Evolutionary conservation across 2,113 vertebrate genomes (phyloP).

Genomic region (Patagioenas fasciata): DNA sequence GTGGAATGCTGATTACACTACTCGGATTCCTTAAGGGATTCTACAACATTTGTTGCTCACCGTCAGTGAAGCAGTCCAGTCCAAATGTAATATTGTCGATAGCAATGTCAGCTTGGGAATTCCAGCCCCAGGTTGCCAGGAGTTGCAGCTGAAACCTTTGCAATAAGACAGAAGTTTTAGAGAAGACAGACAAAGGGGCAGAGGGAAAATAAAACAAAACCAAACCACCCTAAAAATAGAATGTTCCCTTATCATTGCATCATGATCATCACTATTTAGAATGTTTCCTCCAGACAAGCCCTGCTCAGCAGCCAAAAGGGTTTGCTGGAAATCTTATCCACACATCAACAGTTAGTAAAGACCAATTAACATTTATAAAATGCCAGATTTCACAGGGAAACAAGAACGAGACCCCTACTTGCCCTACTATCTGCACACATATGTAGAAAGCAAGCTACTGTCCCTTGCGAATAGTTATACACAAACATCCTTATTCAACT

Average conservation of each 20-base stretch:
- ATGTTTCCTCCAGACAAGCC: not conserved
- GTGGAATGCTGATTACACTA: not conserved
- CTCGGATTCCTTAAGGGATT: not conserved
- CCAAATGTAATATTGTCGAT: slow-evolving; percentile 85
- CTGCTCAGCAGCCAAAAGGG: not conserved
- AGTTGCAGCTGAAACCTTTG: slow-evolving; percentile 83
- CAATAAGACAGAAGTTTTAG: slow-evolving; percentile 22
- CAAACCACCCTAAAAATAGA: not conserved
- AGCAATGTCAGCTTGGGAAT: slow-evolving; percentile 84
- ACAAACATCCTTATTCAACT: not conserved
- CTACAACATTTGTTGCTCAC: slow-evolving; percentile 65
- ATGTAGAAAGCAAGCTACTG: not conserved
- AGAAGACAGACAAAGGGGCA: not conserved
- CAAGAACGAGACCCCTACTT: not conserved
- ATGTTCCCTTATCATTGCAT: not conserved
- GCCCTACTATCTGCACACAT: not conserved
- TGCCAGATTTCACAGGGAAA: not conserved
- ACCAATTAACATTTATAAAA: not conserved
- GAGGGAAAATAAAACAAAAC: not conserved
- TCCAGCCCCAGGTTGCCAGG: slow-evolving; percentile 79
- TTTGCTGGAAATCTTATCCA: not conserved
- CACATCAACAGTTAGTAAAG: not conserved
- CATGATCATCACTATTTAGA: not conserved
- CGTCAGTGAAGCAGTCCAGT: slow-evolving; percentile 79
- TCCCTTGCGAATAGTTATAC: not conserved